A percentile compares a stretch with the other conserved stretches of the same genome.
These are phyloP conservation scores for Macaria notata DNA, from an alignment of 2,888 invertebrate genomes.

Conservation along the genomic window DNA sequence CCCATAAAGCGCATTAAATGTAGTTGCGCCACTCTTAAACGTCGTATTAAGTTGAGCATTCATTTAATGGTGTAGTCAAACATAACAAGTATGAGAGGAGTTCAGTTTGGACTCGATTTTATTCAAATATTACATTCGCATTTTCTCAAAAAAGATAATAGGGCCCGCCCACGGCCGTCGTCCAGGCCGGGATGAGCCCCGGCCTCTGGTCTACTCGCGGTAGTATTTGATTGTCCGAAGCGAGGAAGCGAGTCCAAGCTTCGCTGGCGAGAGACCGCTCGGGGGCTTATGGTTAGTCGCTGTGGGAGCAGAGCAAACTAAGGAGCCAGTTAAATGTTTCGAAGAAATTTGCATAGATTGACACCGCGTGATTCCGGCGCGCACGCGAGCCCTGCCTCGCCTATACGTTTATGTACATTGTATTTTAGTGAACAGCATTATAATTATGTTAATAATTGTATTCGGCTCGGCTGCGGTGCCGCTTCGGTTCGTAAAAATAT, in stretches of 20 bases:
- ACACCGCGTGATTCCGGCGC: slow-evolving; percentile 65
- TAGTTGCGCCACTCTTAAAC: slow-evolving; percentile 3
- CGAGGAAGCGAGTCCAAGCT: slow-evolving; percentile 45
- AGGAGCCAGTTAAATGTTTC: slow-evolving; percentile 75
- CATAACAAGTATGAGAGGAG: not conserved
- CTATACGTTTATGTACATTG: slow-evolving; percentile 45
- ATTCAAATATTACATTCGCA: slow-evolving; percentile 32
- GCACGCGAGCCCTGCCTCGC: slow-evolving; percentile 49
- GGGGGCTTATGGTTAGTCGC: slow-evolving; percentile 57
- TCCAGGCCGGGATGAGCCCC: slow-evolving; percentile 46
- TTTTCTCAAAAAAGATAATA: slow-evolving; percentile 36
- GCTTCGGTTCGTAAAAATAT: slow-evolving; percentile 65
- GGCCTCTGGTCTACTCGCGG: slow-evolving; percentile 38
- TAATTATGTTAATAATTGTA: slow-evolving; percentile 60
- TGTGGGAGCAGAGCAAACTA: slow-evolving; percentile 62
- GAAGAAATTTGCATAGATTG: slow-evolving; percentile 81
- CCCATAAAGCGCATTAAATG: slow-evolving; percentile 27
- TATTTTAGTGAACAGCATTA: slow-evolving; percentile 46
- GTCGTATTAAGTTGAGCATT: slow-evolving; percentile 4
- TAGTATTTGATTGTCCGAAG: slow-evolving; percentile 35
- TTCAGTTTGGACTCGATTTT: slow-evolving; percentile 28
- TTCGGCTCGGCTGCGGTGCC: slow-evolving; percentile 55
- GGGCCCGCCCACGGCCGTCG: slow-evolving; percentile 46
- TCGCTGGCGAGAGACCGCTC: slow-evolving; percentile 51
- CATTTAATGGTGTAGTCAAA: not conserved